Percentiles rank a stretch among this genome's conserved stretches.
phyloP scores from a whole-genome alignment of 2,888 invertebrate species.

The Drosophila basisetae region DNA sequence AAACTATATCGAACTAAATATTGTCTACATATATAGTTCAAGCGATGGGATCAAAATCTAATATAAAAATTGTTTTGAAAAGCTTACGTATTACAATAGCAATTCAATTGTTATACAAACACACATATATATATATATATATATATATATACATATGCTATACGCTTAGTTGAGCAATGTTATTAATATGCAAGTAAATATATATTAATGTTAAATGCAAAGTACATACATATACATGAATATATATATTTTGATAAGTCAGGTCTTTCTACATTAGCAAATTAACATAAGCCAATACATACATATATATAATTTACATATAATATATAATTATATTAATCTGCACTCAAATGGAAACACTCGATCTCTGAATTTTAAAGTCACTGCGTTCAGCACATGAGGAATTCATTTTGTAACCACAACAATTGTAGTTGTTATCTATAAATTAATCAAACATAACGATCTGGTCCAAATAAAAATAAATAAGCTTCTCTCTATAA shows the following conservation, averaged over 20 bases:
- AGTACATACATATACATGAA: slow-evolving; percentile 13
- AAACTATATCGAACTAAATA: slow-evolving; percentile 21
- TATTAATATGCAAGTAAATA: slow-evolving; percentile 27
- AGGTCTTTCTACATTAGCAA: slow-evolving; percentile 35
- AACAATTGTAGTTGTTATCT: slow-evolving; percentile 30
- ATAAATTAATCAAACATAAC: slow-evolving; percentile 36
- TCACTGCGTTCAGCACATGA: slow-evolving; percentile 9
- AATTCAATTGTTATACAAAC: slow-evolving; percentile 25
- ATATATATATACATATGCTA: slow-evolving; percentile 6
- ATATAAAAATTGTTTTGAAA: slow-evolving; percentile 40
- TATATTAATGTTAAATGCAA: slow-evolving; percentile 34
- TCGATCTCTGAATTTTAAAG: slow-evolving; percentile 12
- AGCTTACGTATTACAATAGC: slow-evolving; percentile 36
- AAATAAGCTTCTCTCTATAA: slow-evolving; percentile 17
- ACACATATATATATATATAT: slow-evolving; percentile 4
- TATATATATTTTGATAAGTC: slow-evolving; percentile 41
- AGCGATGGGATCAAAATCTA: slow-evolving; percentile 56
- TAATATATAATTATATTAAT: slow-evolving; percentile 1
- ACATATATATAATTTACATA: slow-evolving; percentile 1
- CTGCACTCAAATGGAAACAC: slow-evolving; percentile 15
- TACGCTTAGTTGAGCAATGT: slow-evolving; percentile 38
- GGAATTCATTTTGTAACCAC: slow-evolving; percentile 15
- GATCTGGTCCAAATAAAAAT: slow-evolving; percentile 43
- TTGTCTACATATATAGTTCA: slow-evolving; percentile 40
- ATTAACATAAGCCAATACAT: slow-evolving; percentile 24